These are phyloP conservation scores for Sylvicapra grimmia DNA, from an alignment of 2,113 vertebrate genomes.

Conservation along the genomic window DNA sequence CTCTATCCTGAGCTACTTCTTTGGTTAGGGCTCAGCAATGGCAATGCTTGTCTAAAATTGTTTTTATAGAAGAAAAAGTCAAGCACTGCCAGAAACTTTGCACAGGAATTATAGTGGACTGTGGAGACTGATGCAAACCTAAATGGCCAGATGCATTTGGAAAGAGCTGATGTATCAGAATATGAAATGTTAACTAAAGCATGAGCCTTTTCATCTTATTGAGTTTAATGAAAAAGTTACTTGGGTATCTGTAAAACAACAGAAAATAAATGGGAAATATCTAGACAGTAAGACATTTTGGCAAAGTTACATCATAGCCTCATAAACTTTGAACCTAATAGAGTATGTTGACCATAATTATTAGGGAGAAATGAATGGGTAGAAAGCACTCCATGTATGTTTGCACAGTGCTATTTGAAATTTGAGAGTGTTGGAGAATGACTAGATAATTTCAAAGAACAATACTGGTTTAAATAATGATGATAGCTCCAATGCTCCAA, in stretches of 20 bases:
- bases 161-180: neutral
- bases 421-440: neutral
- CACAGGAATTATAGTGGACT: neutral
- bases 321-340: neutral
- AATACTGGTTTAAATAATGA: neutral
- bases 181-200: neutral
- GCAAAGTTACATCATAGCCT: neutral
- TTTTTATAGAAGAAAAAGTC: conserved; percentile 44
- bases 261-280: neutral
- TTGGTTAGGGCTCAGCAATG: conserved; percentile 6
- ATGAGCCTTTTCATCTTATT: neutral
- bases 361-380: neutral
- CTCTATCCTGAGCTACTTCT: neutral
- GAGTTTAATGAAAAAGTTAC: conserved; percentile 26
- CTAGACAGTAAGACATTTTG: neutral
- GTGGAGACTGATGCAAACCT: neutral
- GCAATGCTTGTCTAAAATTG: neutral
- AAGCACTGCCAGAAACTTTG: conserved; percentile 33
- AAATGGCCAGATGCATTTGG: neutral
- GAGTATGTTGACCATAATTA: neutral
- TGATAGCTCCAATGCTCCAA: neutral
- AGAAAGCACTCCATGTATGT: neutral
- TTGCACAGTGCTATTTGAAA: conserved; percentile 1
- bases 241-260: neutral
- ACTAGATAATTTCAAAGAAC: neutral